Conservation (phyloP, 2,113 vertebrate genomes). For the Desmodus rotundus region DNA sequence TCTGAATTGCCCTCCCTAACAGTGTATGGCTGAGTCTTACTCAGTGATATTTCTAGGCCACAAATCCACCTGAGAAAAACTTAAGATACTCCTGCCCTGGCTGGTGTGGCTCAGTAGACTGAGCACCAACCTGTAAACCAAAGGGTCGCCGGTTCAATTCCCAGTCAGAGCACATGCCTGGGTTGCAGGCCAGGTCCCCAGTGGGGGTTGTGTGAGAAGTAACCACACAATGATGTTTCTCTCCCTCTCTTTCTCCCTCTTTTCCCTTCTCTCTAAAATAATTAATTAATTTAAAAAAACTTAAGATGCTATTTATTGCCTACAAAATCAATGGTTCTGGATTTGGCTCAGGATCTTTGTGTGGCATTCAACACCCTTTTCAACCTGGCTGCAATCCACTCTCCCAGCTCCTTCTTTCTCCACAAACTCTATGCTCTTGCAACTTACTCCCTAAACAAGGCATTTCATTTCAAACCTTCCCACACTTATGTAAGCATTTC, state of each 20-base stretch:
- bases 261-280: too few relatives aligned
- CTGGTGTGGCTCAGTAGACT: too few relatives aligned
- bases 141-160: too few relatives aligned
- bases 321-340: not conserved
- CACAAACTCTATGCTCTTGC: not conserved
- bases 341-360: not conserved
- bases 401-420: not conserved
- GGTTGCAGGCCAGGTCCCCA: too few relatives aligned
- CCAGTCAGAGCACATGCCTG: too few relatives aligned
- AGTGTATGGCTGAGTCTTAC: not conserved
- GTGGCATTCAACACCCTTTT: not conserved
- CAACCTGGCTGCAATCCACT: not conserved
- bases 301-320: not conserved
- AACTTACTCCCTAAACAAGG: not conserved
- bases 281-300: too few relatives aligned
- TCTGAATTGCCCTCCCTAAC: not conserved
- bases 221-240: too few relatives aligned
- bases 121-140: too few relatives aligned
- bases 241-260: too few relatives aligned
- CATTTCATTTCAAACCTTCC: not conserved
- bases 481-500: not conserved
- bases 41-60: not conserved
- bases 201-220: too few relatives aligned
- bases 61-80: not conserved
- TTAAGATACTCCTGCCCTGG: not conserved